A percentile compares a stretch with the other conserved stretches of the same genome.
These are phyloP conservation scores for Pteromalus puparum DNA, from an alignment of 1,140 invertebrate species.

Conservation along the genomic window DNA sequence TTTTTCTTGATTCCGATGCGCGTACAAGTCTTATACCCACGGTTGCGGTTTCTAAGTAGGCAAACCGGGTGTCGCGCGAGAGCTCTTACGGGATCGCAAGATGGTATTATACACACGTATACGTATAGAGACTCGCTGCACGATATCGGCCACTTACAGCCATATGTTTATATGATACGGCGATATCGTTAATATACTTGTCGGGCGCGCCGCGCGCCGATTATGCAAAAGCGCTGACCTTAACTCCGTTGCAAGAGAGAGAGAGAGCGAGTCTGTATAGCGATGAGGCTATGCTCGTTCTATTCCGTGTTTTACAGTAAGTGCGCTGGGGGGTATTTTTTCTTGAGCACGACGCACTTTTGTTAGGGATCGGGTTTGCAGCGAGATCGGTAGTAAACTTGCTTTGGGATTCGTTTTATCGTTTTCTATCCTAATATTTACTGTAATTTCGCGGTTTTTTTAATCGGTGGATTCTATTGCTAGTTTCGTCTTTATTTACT, in stretches of 20 bases:
- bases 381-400: neutral
- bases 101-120: neutral
- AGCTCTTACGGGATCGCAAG: constrained; percentile 34
- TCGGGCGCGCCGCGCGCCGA: constrained; percentile 29
- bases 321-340: neutral
- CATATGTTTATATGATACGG: constrained; percentile 27
- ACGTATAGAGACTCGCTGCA: neutral
- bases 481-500: too few species aligned
- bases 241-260: neutral
- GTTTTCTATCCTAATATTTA: neutral
- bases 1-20: too few species aligned
- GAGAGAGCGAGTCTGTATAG: neutral
- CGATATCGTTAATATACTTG: constrained; percentile 47
- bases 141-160: constrained; percentile 31
- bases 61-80: constrained; percentile 64
- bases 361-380: neutral
- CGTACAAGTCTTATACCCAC: too few species aligned
- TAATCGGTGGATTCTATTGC: too few species aligned
- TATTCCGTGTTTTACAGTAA: constrained; percentile 4
- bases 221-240: constrained; percentile 44
- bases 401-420: neutral
- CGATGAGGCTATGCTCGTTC: neutral
- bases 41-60: constrained; percentile 62
- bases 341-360: neutral
- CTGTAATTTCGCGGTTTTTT: neutral